Base-by-base conservation (phyloP, 1,140 invertebrate species). In the Asobara japonica region DNA sequence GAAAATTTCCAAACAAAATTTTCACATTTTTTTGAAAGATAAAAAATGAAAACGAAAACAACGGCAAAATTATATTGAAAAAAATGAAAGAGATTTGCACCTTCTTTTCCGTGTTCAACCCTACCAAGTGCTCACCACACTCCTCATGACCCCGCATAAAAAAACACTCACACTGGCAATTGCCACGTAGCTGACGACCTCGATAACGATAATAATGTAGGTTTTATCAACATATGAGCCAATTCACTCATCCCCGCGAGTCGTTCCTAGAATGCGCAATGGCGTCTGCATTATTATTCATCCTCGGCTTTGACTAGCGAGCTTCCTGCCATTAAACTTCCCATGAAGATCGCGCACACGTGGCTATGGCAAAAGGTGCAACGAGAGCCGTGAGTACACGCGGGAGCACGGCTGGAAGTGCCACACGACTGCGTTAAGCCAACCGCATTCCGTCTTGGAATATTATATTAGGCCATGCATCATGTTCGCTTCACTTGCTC, bases 401-500 rank as follows among this genome's bases (percentile, higher is more conserved):
- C 36, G 29, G 36, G 30, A 41, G 36, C 3, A 45, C 1, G 7
- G 22, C 18, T 56, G 51, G 18, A 27, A 22, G 51, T 56, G 22
- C 51, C 51, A 25, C 20, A 45, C 7, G 65, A 31, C 27, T 66
- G 66, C 30, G 61, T n/a, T 70, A 48, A 38, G 62, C 45, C 48
- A 74, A 72, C 68, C 73, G 56, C 76, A 75, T 77, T 69, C 70
- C 72, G 72, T 76, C 78, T 77, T 76, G 75, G 79, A 81, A 80
- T 81, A 80, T 81, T 80, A 81, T 80, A 81, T 81, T 73, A 80
- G 79, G 74, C 75, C 74, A 73, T 80, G 76, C 75, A 79, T 78
- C 79, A 81, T 80, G 76, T 71, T 36, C 64, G 38, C 61, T 13
- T 71, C 69, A 62, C 66, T 56, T 56, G 22, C 51, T 56, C 38